These are phyloP conservation scores for crab-eating macaque (Macaca fascicularis) DNA, from an alignment of 2,113 vertebrate species.

Conservation along the genomic window T2T-MFA8v1.1 NC_088380.1:1604001-1604500, in stretches of 20 bases:
- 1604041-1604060: neutral
- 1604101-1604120: neutral
- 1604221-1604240: neutral
- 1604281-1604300: neutral
- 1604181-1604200: neutral
- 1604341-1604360: conserved; percentile 80
- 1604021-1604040: too few relatives aligned
- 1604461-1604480: conserved; percentile 38
- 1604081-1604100: neutral
- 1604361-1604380: conserved; percentile 80
- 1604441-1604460: conserved; percentile 64
- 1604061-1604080: neutral
- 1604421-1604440: conserved; percentile 61
- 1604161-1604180: too few relatives aligned
- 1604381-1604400: conserved; percentile 84
- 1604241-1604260: neutral
- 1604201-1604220: neutral
- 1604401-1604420: conserved; percentile 82
- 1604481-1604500: neutral
- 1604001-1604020: too few relatives aligned
- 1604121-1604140: neutral
- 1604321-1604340: conserved; percentile 79
- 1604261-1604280: neutral
- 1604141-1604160: too few relatives aligned
- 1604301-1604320: conserved; percentile 56